Conservation (phyloP, 1,140 invertebrate genomes). For the Drosophila nigromelanica region DNA sequence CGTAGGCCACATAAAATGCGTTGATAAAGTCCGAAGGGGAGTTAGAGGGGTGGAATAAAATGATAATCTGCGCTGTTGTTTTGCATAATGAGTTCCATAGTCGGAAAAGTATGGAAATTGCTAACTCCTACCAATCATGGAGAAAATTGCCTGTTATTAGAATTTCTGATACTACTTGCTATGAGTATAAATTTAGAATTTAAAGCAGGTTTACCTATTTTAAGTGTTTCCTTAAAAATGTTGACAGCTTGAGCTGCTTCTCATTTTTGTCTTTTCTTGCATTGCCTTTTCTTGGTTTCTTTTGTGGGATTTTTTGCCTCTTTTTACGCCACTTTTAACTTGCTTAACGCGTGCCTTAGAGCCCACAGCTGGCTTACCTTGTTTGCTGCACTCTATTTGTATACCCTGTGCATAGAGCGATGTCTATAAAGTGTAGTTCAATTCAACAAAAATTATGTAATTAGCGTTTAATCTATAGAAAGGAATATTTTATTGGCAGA, state of each 20-base stretch:
- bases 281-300: slow-evolving; percentile 20
- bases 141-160: background rate
- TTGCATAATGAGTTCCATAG: slow-evolving; percentile 58
- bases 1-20: slow-evolving; percentile 6
- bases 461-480: too few species aligned
- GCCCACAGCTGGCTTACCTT: slow-evolving; percentile 12
- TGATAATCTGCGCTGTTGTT: slow-evolving; percentile 57
- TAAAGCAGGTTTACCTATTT: background rate
- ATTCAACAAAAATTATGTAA: too few species aligned
- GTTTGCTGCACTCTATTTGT: slow-evolving; percentile 38
- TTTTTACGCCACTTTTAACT: slow-evolving; percentile 43
- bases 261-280: slow-evolving; percentile 28
- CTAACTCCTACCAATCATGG: background rate
- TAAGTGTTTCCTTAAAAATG: background rate
- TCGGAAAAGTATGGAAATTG: slow-evolving; percentile 18
- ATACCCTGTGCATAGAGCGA: slow-evolving; percentile 13
- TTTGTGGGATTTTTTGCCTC: slow-evolving; percentile 27
- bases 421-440: too few species aligned
- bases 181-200: background rate
- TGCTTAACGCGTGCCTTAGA: slow-evolving; percentile 44
- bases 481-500: too few species aligned
- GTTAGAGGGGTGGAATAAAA: too few species aligned
- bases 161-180: background rate
- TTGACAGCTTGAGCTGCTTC: background rate
- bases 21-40: too few species aligned